A percentile compares a stretch with the other conserved stretches of the same genome.
phyloP scores from a whole-genome alignment of 2,113 vertebrate species.

The Recurvirostra avosetta region DNA sequence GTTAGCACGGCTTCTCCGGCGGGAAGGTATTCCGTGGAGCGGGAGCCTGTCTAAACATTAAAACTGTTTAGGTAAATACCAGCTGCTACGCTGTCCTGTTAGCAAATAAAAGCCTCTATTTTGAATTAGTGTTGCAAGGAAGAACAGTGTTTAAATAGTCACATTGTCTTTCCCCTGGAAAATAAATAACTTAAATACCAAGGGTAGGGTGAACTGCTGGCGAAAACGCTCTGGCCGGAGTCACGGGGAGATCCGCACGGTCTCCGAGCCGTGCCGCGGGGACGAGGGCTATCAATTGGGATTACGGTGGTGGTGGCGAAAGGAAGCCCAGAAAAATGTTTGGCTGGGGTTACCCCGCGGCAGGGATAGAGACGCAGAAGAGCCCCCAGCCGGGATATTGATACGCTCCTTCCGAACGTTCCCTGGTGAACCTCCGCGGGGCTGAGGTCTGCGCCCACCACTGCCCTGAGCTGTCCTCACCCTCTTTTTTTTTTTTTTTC shows the following conservation, averaged over 20 bases:
- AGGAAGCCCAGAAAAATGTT: neutral
- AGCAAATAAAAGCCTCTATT: neutral
- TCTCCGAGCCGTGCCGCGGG: accelerated
- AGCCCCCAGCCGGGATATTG: neutral
- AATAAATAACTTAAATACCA: neutral
- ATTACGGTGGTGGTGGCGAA: no score
- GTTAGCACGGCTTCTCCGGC: neutral
- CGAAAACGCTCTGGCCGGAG: neutral
- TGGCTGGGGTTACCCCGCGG: neutral
- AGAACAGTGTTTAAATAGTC: neutral
- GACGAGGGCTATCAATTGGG: accelerated
- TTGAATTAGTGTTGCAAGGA: neutral
- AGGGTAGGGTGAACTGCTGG: neutral
- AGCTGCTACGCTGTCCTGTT: neutral
- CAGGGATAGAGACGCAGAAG: accelerated
- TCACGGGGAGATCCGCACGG: accelerated
- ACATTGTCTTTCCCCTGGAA: neutral
- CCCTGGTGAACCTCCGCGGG: neutral
- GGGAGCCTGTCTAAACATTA: neutral
- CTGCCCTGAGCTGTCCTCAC: neutral
- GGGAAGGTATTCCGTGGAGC: neutral
- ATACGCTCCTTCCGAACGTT: no score
- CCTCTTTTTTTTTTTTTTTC: no score
- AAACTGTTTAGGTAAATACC: neutral
- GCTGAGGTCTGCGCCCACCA: neutral